A percentile compares a stretch with the other conserved stretches of the same genome.
Conservation (phyloP, 2,113 vertebrate species). For the Paradoxurus hermaphroditus region DNA sequence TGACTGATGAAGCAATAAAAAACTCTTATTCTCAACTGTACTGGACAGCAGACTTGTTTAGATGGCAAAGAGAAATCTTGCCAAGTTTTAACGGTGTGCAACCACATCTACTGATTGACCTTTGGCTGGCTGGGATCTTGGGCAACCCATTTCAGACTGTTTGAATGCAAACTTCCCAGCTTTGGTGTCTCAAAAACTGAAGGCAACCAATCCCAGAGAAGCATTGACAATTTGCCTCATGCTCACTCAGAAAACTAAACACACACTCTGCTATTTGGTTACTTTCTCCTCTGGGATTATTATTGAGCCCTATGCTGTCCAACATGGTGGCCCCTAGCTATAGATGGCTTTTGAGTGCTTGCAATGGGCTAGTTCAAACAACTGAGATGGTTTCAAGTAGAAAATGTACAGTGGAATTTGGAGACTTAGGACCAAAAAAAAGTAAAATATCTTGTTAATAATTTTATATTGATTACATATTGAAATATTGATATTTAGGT, state of each 20-base stretch:
- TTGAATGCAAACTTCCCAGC: background rate
- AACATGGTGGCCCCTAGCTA: too few species aligned
- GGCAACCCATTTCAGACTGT: background rate
- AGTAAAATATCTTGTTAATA: background rate
- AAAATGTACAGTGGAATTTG: background rate
- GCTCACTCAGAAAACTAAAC: background rate
- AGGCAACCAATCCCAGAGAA: background rate
- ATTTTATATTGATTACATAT: background rate
- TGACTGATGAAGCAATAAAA: background rate
- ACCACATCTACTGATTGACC: background rate
- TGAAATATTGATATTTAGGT: background rate
- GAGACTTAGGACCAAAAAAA: background rate
- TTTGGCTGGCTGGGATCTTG: background rate
- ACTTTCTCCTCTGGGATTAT: background rate
- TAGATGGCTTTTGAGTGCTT: background rate
- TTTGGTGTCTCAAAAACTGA: background rate
- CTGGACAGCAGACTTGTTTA: background rate
- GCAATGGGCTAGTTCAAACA: background rate
- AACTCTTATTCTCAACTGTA: background rate
- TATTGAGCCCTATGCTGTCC: background rate
- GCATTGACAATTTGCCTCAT: background rate
- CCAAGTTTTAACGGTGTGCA: background rate
- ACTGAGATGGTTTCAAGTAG: background rate
- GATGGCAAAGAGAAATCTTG: constrained; percentile 6
- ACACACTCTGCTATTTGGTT: background rate